Base-by-base conservation (phyloP, 2,888 invertebrate species). In the Ornithoptera alexandrae region DNA sequence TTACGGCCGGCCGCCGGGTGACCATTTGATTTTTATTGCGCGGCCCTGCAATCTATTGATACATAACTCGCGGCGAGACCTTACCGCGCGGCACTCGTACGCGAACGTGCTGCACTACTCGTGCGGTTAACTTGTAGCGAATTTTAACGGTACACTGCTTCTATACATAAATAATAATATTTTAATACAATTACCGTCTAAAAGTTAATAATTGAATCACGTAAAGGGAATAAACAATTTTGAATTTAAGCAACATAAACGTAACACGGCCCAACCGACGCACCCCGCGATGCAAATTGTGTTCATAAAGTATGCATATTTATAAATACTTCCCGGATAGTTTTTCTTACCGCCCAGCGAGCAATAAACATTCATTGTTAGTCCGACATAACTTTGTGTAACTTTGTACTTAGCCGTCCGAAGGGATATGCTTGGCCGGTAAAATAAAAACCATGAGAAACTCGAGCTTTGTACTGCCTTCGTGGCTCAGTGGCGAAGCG, bases 1-100 rank as follows among this genome's bases (percentile, higher is more conserved):
- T 76, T 74, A 77, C 76, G 76, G 72, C 67, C 74, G 69, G 69
- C 64, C 70, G 64, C 69, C 39, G 73, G 74, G 74, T 76, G 76
- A 78, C 76, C 69, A 75, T 78, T 77, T 75, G 74, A 78, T 78
- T 81, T 79, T 80, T 79, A 82, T 79, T 77, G 76, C 77, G 78
- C 74, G 64, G 73, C 76, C 74, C 30, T 30, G 30, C 3, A 30
- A 30, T 30, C 30, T 30, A 30, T 30, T 30, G 30, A 5, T 30
- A 30, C 30, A 30, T 2, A 30, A 30, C 30, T 2, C 30, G 5
- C 30, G 30, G 30, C 30, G 30, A 4, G 24, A 24, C 24, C 24
- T 24, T 4, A 1, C 24, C 24, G 24, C 24, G 24, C 24, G 4
- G 30, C 4, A 30, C 30, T 0, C 10, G 39, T 7, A 10, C 8